A percentile compares a stretch with the other conserved stretches of the same genome.
phyloP scores from a whole-genome alignment of 2,113 vertebrate genomes.

The Xiphophorus hellerii region DNA sequence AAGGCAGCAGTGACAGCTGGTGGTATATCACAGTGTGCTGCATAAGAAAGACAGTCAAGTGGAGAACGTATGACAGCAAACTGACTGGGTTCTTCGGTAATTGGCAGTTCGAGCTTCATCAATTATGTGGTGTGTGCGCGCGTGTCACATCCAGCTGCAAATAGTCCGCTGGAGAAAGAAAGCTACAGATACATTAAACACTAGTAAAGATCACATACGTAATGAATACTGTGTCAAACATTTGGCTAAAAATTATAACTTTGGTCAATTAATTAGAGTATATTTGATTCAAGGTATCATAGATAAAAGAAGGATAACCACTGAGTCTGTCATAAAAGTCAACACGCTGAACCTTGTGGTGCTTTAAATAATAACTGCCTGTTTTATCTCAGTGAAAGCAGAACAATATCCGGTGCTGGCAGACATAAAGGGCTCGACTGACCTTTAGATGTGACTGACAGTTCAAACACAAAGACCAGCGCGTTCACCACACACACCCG shows the following conservation, averaged over 20 bases:
- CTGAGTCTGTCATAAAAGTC: conserved; percentile 20
- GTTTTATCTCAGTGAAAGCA: conserved; percentile 41
- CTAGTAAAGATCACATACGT: not conserved
- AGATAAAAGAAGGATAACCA: conserved; percentile 6
- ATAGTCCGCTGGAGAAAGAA: not conserved
- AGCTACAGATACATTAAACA: not conserved
- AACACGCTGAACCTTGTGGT: conserved; percentile 20
- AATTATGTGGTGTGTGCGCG: not conserved
- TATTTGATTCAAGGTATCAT: not conserved
- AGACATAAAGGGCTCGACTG: conserved; percentile 37
- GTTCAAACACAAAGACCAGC: conserved; percentile 42
- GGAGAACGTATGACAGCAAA: conserved; percentile 35
- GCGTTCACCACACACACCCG: not conserved
- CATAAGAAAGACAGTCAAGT: conserved; percentile 23
- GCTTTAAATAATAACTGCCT: conserved; percentile 17
- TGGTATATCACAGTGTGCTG: not conserved
- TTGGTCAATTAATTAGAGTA: not conserved
- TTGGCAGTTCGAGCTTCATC: conserved; percentile 31
- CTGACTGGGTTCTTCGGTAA: conserved; percentile 29
- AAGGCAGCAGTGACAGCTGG: conserved; percentile 5
- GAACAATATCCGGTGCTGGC: conserved; percentile 32
- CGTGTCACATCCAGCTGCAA: not conserved
- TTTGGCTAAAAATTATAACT: not conserved
- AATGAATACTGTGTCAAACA: not conserved
- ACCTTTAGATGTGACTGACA: conserved; percentile 55